Percentiles rank a stretch among this genome's conserved stretches.
phyloP scores from a whole-genome alignment of 1,140 invertebrate species.

The Harpegnathos saltator region DNA sequence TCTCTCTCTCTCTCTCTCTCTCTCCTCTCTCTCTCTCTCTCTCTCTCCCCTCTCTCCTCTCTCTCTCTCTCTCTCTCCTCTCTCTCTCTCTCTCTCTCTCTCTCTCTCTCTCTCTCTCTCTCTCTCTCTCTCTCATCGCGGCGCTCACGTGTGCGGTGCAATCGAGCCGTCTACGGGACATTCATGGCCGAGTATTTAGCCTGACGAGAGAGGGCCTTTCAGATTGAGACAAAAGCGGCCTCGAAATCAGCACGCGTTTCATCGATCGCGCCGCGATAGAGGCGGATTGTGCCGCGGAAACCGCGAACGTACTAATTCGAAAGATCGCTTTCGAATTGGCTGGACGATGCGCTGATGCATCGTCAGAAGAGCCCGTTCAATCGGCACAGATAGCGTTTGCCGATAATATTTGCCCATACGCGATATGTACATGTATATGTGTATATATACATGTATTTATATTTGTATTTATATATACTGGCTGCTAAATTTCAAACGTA shows the following conservation, averaged over 20 bases:
- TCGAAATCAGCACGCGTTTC: conserved; percentile 57
- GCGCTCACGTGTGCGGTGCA: conserved; percentile 6
- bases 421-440: no score
- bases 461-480: no score
- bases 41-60: no score
- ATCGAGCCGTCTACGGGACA: conserved; percentile 48
- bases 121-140: no score
- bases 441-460: no score
- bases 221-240: conserved; percentile 68
- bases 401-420: not conserved
- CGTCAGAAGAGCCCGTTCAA: not conserved
- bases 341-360: conserved; percentile 19
- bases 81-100: no score
- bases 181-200: conserved; percentile 64
- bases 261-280: conserved; percentile 63
- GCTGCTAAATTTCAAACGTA: no score
- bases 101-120: no score
- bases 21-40: no score
- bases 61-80: not conserved
- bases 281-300: conserved; percentile 43
- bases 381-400: conserved; percentile 13
- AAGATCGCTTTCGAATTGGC: conserved; percentile 62
- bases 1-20: no score
- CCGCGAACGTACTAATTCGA: conserved; percentile 67
- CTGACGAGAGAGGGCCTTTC: conserved; percentile 68